Base-by-base conservation (phyloP, 2,113 vertebrate species). In the Labeo catla region DNA sequence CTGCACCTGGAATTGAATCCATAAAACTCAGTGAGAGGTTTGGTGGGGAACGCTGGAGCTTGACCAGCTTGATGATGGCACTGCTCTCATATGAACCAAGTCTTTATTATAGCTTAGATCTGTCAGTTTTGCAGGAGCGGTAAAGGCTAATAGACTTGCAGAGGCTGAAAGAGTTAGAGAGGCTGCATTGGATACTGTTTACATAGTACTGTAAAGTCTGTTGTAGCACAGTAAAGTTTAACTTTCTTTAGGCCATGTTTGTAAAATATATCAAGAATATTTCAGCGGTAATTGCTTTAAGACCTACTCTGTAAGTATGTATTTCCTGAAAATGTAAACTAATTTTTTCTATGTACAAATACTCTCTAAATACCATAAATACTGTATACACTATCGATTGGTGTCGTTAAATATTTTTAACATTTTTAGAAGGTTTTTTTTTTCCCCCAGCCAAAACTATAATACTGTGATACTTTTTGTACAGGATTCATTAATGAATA, bases 1-100 rank as follows among this genome's bases (percentile, higher is more conserved):
- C 82, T 87, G 79, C 65, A 43, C 74, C 63, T 77, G 81, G 84
- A 89, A 87, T 86, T 83, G 78, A 54, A 65, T 81, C 82, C 45
- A 54, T 89, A 85, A 87, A 87, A 77, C 61, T 81, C 19, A 0
- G 39, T 10, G 86, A 76, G 28, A 76, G 16, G 70, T 85, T 83
- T 79, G 49, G 61, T 61, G 68, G 70, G 72, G 80, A 72, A 83
- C 59, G 49, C 39, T 77, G 72, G 2, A 63, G 77, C 86, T 89
- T 86, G 76, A 86, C 76, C 84, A 63, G 68, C 52, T 34, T 54
- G 45, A 85, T 61, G 81, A 57, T 39, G 50, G 59, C 34, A 21
- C 50, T 50, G 59, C 79, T 65, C 50, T 57, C 34, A 73, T 23
- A 83, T 57, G 28, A 72, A n/a, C 52, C 52, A 63, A 84, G 68